These are phyloP conservation scores for Schizopygopsis malacanthus DNA, from an alignment of 2,797 vertebrate genomes.

Conservation along the genomic window DNA sequence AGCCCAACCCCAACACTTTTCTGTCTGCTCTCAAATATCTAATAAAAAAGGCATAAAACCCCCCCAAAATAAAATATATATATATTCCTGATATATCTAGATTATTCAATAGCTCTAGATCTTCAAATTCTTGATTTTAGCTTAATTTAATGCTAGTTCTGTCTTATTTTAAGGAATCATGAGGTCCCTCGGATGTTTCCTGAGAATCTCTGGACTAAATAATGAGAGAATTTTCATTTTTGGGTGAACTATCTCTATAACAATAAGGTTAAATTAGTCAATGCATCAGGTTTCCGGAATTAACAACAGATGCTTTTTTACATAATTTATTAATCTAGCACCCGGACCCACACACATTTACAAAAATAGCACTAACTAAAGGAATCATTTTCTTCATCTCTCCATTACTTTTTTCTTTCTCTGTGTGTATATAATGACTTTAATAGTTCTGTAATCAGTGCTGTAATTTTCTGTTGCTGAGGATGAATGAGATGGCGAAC, in stretches of 20 bases:
- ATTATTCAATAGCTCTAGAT: neutral
- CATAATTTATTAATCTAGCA: neutral
- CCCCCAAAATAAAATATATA: no score
- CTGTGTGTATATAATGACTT: neutral
- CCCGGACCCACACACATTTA: constrained; percentile 14
- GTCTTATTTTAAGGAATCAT: neutral
- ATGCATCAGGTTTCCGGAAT: neutral
- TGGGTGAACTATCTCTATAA: neutral
- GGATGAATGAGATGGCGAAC: constrained; percentile 38
- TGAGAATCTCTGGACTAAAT: neutral
- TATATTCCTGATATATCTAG: neutral
- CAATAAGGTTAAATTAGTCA: neutral
- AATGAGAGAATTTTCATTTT: neutral
- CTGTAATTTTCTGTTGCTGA: constrained; percentile 37
- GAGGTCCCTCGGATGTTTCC: neutral
- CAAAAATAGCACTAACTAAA: constrained; percentile 13
- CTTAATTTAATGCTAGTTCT: neutral
- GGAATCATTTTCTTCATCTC: constrained; percentile 29
- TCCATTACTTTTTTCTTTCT: constrained; percentile 10
- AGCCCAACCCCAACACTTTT: no score
- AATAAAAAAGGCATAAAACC: no score
- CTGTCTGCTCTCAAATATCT: no score
- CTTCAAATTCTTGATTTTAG: neutral
- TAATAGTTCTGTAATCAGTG: constrained; percentile 46
- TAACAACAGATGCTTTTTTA: neutral